Percentiles rank a stretch among this genome's conserved stretches.
phyloP scores from a whole-genome alignment of 2,888 invertebrate genomes.

The Anaspis maculata region DNA sequence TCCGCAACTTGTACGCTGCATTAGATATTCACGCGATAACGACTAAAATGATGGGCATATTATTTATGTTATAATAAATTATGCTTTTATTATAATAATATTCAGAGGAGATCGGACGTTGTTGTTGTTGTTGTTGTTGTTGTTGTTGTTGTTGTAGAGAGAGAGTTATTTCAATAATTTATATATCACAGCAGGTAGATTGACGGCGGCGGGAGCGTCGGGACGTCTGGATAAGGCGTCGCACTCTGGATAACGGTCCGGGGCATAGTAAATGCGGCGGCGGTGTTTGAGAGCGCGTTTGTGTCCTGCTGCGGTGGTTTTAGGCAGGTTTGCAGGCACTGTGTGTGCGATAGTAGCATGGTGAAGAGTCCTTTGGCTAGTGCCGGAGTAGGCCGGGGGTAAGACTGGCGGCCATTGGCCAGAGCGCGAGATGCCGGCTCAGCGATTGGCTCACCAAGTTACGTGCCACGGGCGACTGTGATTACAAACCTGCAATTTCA shows the following conservation, averaged over 20 bases:
- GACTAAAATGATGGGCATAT: too few species aligned
- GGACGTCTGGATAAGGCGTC: too few species aligned
- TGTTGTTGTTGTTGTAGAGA: too few species aligned
- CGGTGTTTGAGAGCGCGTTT: conserved; percentile 8
- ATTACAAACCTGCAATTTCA: conserved; percentile 40
- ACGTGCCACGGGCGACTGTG: conserved; percentile 37
- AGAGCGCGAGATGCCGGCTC: conserved; percentile 33
- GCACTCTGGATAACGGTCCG: conserved; percentile 9
- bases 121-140: too few species aligned
- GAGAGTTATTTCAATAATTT: too few species aligned
- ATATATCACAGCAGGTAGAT: too few species aligned
- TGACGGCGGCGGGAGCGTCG: too few species aligned
- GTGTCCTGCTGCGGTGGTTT: conserved; percentile 20
- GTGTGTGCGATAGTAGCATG: conserved; percentile 28
- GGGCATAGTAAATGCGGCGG: conserved; percentile 4
- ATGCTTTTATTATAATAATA: too few species aligned
- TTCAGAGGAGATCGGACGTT: too few species aligned
- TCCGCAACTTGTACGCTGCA: too few species aligned
- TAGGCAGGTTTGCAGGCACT: conserved; percentile 38
- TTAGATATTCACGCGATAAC: too few species aligned
- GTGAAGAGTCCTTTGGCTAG: conserved; percentile 35
- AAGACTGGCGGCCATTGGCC: conserved; percentile 43
- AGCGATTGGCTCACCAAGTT: conserved; percentile 41
- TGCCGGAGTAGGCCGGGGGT: conserved; percentile 36
- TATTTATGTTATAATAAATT: too few species aligned